phyloP scores from a whole-genome alignment of 2,888 invertebrate genomes.

The Leucophenga maculata region DNA sequence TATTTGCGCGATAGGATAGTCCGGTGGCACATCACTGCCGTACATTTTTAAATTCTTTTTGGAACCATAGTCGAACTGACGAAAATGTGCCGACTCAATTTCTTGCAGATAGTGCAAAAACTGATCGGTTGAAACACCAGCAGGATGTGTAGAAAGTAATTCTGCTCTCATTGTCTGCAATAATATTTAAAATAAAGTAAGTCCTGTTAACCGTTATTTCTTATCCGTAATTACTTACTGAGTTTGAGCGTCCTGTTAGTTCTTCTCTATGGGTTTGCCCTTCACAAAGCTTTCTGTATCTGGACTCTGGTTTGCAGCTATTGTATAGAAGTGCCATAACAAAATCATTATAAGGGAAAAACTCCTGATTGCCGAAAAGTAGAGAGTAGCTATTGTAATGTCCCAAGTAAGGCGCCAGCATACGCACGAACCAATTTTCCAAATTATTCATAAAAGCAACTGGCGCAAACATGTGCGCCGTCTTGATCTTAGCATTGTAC shows the following conservation, averaged over 20 bases:
- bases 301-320: constrained; percentile 67
- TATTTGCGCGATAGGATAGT: constrained; percentile 56
- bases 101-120: constrained; percentile 62
- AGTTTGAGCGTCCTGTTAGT: constrained; percentile 11
- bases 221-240: constrained; percentile 29
- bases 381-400: constrained; percentile 45
- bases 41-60: constrained; percentile 52
- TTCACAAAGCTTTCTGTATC: constrained; percentile 73
- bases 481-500: constrained; percentile 63
- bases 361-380: constrained; percentile 73
- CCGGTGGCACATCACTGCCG: constrained; percentile 49
- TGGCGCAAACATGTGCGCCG: constrained; percentile 65
- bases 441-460: constrained; percentile 74
- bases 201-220: neutral
- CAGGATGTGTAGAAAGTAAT: constrained; percentile 53
- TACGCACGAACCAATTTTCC: constrained; percentile 67
- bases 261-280: constrained; percentile 58
- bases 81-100: constrained; percentile 55
- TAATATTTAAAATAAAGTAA: neutral
- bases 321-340: constrained; percentile 72
- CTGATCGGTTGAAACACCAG: constrained; percentile 63
- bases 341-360: constrained; percentile 75
- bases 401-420: constrained; percentile 69
- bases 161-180: constrained; percentile 50
- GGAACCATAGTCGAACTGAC: constrained; percentile 56